A percentile compares a stretch with the other conserved stretches of the same genome.
phyloP scores from a whole-genome alignment of 2,797 vertebrate species.

The Artibeus jamaicensis region DNA sequence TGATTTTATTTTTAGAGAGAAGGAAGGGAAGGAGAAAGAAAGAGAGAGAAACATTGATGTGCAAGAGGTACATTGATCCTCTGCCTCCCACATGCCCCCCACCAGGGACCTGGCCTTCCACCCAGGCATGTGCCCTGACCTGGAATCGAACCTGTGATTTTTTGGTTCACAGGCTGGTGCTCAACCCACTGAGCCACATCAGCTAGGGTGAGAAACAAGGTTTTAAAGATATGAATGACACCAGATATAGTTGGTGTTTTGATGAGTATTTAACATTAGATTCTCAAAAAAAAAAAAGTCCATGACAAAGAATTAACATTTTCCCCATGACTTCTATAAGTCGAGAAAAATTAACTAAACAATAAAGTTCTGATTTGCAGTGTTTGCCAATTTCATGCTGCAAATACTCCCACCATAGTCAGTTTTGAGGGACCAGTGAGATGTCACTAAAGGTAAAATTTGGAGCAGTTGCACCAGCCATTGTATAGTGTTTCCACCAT shows the following conservation, averaged over 20 bases:
- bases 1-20: too few relatives aligned
- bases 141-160: too few relatives aligned
- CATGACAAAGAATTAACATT: neutral
- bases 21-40: too few relatives aligned
- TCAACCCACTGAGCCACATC: too few relatives aligned
- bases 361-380: neutral
- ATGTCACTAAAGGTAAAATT: neutral
- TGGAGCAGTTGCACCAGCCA: neutral
- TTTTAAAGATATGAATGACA: neutral
- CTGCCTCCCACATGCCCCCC: too few relatives aligned
- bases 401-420: neutral
- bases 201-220: too few relatives aligned
- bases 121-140: too few relatives aligned
- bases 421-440: neutral
- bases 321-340: neutral
- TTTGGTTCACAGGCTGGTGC: too few relatives aligned
- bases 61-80: too few relatives aligned
- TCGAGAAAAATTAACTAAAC: neutral
- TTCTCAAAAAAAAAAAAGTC: neutral
- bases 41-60: too few relatives aligned
- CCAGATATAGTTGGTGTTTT: neutral
- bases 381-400: neutral
- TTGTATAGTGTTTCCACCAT: neutral
- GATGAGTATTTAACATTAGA: neutral
- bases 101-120: too few relatives aligned